Evolutionary conservation across 2,113 vertebrate genomes (phyloP), one percentile per base, ranked within the genome.

Genomic region (Oncorhynchus clarkii): DNA sequence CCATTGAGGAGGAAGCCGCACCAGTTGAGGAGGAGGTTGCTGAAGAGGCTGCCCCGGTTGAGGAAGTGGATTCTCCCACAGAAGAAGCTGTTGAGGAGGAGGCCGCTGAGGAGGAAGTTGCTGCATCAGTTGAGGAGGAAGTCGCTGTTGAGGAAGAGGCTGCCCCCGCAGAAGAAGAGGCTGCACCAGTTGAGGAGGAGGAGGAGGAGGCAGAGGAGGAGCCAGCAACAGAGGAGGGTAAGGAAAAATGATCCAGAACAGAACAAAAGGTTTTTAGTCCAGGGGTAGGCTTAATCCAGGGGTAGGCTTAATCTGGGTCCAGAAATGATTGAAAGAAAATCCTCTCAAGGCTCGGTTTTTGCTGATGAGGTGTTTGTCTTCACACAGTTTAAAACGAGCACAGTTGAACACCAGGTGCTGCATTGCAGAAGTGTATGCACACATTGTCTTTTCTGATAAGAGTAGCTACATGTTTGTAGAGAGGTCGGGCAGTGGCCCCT

Each of bases 111-210:
- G 84, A 85, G n/a, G 72, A 73, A 29, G 60, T 4, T 7, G 71
- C 62, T 14, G 78, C 72, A 2, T 18, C 45, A 22, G 70, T 8
- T n/a, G 59, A 18, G 11, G 82, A 85, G n/a, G 72, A 71, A 26
- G 66, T 26, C 1, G 72, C 54, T 3, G 2, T 3, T 3, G 73
- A 60, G 20, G 80, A 77, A 67, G 91, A 93, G 92, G 87, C 89
- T 14, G 93, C 90, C 68, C 70, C 57, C 20, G 20, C 65, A 27
- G 74, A 51, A 7, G 71, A 57, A 49, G 59, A 12, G 5, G 67
- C 86, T 4, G 93, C 90, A 29, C 31, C 22, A 3, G 71, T 68
- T 1, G 69, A 16, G 12, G 76, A n/a, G 12, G 16, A 24, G 67
- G n/a, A 68, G 27, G 29, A n/a, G 3, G 71, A 70, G 2, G 69